A percentile compares a stretch with the other conserved stretches of the same genome.
phyloP scores from a whole-genome alignment of 2,113 vertebrate genomes.

The Mionectes macconnelli region DNA sequence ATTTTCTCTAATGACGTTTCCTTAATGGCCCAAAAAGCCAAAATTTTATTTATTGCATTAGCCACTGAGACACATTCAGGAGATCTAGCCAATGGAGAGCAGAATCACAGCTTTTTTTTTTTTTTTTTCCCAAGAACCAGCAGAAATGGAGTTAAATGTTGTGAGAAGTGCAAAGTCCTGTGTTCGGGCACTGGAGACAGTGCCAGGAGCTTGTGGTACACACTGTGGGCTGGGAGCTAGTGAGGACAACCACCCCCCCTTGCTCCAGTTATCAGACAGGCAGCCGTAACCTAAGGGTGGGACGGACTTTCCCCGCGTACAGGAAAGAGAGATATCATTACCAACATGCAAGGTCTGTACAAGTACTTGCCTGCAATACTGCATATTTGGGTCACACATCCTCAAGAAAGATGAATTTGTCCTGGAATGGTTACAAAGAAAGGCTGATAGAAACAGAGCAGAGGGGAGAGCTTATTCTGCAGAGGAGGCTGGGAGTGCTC shows the following conservation, averaged over 20 bases:
- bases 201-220: neutral
- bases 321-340: neutral
- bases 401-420: neutral
- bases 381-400: neutral
- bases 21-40: neutral
- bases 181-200: accelerated
- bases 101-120: neutral
- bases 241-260: neutral
- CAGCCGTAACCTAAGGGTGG: neutral
- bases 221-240: neutral
- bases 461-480: neutral
- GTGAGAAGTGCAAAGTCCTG: neutral
- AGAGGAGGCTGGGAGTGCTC: neutral
- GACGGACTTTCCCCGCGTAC: neutral
- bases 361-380: neutral
- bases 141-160: neutral
- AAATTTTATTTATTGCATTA: neutral
- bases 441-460: neutral
- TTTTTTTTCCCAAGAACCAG: neutral
- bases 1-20: neutral
- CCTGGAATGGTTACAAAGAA: neutral
- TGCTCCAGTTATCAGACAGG: neutral
- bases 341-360: neutral
- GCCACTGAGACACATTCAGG: neutral
- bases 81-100: neutral